These are phyloP conservation scores for Flexamia atlantica DNA, from an alignment of 2,888 invertebrate species.

Conservation along the genomic window DNA sequence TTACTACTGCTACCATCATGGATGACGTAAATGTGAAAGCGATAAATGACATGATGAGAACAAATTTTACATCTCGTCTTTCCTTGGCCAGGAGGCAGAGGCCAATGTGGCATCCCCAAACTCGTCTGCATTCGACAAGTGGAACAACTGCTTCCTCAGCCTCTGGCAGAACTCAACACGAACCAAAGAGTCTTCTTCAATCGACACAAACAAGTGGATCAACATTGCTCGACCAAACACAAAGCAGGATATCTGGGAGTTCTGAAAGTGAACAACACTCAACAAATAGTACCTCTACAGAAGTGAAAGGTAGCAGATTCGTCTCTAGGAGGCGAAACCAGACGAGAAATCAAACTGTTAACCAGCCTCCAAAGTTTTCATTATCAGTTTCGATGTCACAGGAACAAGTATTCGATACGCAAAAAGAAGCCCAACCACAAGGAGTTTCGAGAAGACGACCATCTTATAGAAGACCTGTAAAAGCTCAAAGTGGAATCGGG, in stretches of 20 bases:
- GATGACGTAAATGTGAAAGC: slow-evolving; percentile 30
- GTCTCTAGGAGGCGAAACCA: background rate
- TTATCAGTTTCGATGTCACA: background rate
- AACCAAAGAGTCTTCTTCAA: background rate
- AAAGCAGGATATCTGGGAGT: background rate
- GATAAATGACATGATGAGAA: slow-evolving; percentile 30
- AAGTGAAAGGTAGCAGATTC: slow-evolving; percentile 11
- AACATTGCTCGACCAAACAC: background rate
- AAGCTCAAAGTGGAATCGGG: background rate
- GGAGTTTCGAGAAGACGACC: background rate
- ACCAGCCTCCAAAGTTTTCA: background rate
- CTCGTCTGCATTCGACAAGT: slow-evolving; percentile 3
- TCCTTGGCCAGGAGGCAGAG: background rate
- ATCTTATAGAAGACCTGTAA: background rate
- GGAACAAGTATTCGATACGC: slow-evolving; percentile 8
- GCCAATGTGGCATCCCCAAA: background rate
- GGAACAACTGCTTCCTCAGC: background rate
- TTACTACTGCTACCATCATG: background rate
- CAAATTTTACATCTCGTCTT: slow-evolving; percentile 3
- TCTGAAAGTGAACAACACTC: background rate
- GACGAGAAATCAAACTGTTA: background rate
- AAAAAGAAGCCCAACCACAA: slow-evolving; percentile 1
- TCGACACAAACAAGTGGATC: background rate
- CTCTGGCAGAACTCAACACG: background rate
- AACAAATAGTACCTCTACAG: background rate